These are phyloP conservation scores for Apistogramma diplotaenia DNA, from an alignment of 2,113 vertebrate species.

Conservation along the genomic window DNA sequence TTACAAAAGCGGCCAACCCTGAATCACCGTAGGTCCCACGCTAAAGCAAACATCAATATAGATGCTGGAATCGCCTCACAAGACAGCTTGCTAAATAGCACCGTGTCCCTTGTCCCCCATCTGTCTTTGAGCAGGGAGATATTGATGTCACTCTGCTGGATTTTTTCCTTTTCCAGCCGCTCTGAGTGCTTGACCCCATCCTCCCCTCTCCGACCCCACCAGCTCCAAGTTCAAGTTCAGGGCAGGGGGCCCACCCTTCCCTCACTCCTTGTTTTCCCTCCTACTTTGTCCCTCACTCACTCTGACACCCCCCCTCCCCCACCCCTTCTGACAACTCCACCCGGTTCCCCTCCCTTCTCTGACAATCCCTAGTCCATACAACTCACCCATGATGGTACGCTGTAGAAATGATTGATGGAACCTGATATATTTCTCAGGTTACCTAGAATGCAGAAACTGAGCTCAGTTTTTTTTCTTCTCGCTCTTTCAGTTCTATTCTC, in stretches of 20 bases:
- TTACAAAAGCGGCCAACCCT: neutral
- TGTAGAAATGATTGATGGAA: conserved; percentile 34
- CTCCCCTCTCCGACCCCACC: conserved; percentile 46
- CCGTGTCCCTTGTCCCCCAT: neutral
- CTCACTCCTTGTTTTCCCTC: conserved; percentile 22
- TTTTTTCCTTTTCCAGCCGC: conserved; percentile 30
- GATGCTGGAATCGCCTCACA: neutral
- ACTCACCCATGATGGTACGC: neutral
- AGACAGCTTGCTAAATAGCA: conserved; percentile 19
- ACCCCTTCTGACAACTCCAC: neutral
- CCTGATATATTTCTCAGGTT: neutral
- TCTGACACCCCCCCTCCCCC: neutral
- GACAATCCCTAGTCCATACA: neutral
- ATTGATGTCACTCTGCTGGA: conserved; percentile 45
- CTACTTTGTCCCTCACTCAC: conserved; percentile 15
- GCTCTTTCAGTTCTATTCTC: conserved; percentile 5
- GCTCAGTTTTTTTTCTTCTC: neutral
- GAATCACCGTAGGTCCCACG: neutral
- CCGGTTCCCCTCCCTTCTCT: neutral
- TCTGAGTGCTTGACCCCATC: conserved; percentile 45
- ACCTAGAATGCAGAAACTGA: neutral
- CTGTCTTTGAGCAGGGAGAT: conserved; percentile 14
- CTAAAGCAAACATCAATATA: neutral
- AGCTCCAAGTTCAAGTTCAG: conserved; percentile 71
- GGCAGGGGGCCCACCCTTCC: conserved; percentile 60